Conservation (phyloP, 1,140 invertebrate species). For the Magallana ariakensis region DNA sequence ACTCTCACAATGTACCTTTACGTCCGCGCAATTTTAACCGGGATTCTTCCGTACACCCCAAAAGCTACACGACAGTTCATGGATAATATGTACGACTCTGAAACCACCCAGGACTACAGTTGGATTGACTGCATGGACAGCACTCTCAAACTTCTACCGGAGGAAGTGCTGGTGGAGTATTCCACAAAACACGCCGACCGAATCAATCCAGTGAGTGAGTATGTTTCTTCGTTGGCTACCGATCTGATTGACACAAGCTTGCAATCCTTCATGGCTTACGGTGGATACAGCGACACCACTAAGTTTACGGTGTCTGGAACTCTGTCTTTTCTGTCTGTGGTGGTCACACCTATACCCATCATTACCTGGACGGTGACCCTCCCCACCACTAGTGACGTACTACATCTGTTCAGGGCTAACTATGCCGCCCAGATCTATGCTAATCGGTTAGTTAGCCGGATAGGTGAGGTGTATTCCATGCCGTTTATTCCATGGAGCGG, state of each 20-base stretch:
- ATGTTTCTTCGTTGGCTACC: neutral
- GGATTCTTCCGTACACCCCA: neutral
- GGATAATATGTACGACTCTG: slow-evolving; percentile 14
- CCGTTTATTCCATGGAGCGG: neutral
- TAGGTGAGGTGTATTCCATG: neutral
- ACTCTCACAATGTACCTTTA: neutral
- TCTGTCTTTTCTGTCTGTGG: neutral
- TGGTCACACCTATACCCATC: neutral
- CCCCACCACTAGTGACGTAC: neutral
- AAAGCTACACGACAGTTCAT: neutral
- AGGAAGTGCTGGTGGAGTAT: slow-evolving; percentile 12
- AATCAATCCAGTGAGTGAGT: too few relatives aligned
- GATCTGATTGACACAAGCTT: slow-evolving; percentile 11
- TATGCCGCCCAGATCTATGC: neutral
- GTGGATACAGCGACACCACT: neutral
- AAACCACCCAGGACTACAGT: neutral
- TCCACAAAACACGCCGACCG: neutral
- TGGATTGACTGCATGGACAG: neutral
- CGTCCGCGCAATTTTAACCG: neutral
- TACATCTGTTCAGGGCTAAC: slow-evolving; percentile 3
- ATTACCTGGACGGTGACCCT: neutral
- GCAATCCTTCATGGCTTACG: neutral
- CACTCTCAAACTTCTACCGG: slow-evolving; percentile 9
- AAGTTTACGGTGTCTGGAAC: neutral
- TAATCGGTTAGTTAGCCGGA: neutral